Percentiles rank a stretch among this genome's conserved stretches.
Evolutionary conservation across 2,797 vertebrate genomes (phyloP).

Genomic region (Borostomias antarcticus): DNA sequence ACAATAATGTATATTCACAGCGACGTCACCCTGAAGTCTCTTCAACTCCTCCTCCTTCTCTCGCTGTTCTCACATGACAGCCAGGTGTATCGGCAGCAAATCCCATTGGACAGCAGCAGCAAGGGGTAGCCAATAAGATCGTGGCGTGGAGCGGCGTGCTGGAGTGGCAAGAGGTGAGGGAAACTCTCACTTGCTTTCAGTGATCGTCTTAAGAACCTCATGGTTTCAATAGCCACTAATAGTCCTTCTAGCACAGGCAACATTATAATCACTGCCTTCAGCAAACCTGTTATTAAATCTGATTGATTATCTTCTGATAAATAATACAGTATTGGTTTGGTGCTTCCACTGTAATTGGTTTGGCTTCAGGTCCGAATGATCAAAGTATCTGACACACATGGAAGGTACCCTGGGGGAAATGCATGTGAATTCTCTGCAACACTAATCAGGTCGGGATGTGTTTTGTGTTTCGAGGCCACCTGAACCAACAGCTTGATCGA

Average conservation of each 20-base stretch:
- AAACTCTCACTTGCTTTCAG: background rate
- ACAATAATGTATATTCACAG: background rate
- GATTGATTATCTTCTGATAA: conserved; percentile 56
- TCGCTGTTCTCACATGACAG: conserved; percentile 46
- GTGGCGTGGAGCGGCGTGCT: conserved; percentile 91
- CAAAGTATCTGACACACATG: conserved; percentile 42
- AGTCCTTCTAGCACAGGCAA: no score
- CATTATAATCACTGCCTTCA: background rate
- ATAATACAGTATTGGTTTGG: conserved; percentile 43
- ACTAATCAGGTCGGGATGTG: conserved; percentile 45
- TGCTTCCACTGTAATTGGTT: conserved; percentile 28
- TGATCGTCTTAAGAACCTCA: no score
- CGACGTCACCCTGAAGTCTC: rapidly evolving
- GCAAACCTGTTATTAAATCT: background rate
- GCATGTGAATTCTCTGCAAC: conserved; percentile 51
- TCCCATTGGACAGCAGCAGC: conserved; percentile 71
- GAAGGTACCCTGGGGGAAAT: conserved; percentile 39
- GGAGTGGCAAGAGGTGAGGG: conserved; percentile 93
- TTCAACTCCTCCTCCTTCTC: background rate
- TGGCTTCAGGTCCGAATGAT: conserved; percentile 55
- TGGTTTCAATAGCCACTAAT: no score
- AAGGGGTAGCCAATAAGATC: conserved; percentile 85
- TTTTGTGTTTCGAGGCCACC: conserved; percentile 37
- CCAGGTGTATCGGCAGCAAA: conserved; percentile 58
- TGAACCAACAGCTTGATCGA: background rate